Evolutionary conservation across 1,140 invertebrate genomes (phyloP), one percentile per base, ranked within the genome.

Genomic region (Drusus annulatus): DNA sequence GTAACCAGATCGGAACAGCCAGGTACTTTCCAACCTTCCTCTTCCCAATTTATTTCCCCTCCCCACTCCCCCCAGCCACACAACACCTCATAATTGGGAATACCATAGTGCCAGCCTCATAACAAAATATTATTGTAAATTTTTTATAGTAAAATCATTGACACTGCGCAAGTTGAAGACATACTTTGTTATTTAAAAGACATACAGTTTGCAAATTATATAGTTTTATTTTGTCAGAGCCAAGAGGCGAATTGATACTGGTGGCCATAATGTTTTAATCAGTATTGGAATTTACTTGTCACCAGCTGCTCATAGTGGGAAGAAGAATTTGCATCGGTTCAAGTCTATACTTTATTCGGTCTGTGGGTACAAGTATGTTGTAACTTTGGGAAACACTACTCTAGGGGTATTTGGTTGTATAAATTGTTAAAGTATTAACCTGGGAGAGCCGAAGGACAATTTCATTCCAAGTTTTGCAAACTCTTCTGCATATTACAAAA

Each of bases 371-470:
- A 28, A 19, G 25, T 51, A 74, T 31, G 13, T 21, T n/a, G n/a
- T 8, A 31, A 36, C 25, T 28, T 16, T n/a, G 21, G 19, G 10
- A 54, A 4, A 23, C 7, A 63, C 51, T 16, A 6, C 68, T 36
- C 10, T 50, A 36, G 19, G 23, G 1, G 10, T 16, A 74, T 71
- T 31, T 36, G 17, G n/a, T 60, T 74, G 16, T 36, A 56, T 31
- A 25, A 54, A 23, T 31, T 62, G 23, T 51, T 6, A 23, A 13
- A 45, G 10, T 45, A 45, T 45, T 5, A 73, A 83, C 81, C 76
- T 76, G 63, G 0, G 28, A 25, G 19, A 83, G 77, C 15, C 82
- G 25, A 52, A 81, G 52, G 19, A 74, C 73, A 28, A 83, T 78
- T 60, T 51, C 15, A 25, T 21, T 51, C 82, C 82, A 83, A 36